Evolutionary conservation across 2,888 invertebrate genomes (phyloP), one percentile per base, ranked within the genome.

Genomic region (Tachina fera): DNA sequence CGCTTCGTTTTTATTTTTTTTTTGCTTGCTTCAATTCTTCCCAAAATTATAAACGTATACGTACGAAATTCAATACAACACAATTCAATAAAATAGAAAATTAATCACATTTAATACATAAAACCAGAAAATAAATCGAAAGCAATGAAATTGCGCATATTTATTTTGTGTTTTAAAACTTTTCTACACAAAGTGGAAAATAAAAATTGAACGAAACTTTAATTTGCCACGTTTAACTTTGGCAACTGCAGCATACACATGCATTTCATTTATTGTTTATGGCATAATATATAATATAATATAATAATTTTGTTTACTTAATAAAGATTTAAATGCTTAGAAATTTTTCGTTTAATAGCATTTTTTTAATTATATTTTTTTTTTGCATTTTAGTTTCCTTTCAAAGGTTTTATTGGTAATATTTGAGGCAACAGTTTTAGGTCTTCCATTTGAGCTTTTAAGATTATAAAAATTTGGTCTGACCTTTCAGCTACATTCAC

Each of bases 51-150:
- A 47, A 67, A 58, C 39, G 22, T 1, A 9, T 47, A 11, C 56
- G 11, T 47, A 14, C 39, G 14, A n/a, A 19, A 41, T 14, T 41
- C 3, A 43, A 51, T 41, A 9, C 11, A 45, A 72, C 22, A 56
- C 78, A 71, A 58, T 71, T 47, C 16, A 68, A 85, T 74, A 81
- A 81, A 85, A 63, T 56, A 74, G 61, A 74, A 85, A 81, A 81
- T 85, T 81, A 81, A 85, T 85, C 77, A 78, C 77, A 72, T 85
- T 74, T 56, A 70, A 61, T 16, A 31, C 47, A 39, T 16, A 45
- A 3, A 70, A 51, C 45, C 31, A 0, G 9, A 71, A 45, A 63
- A 65, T 65, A 65, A 65, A 65, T 22, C 19, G 19, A 22, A 65
- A 14, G 22, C 19, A 31, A 49, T 68, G 41, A 51, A 49, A 68